phyloP scores from a whole-genome alignment of 2,113 vertebrate species.

The Rhea americana region DNA sequence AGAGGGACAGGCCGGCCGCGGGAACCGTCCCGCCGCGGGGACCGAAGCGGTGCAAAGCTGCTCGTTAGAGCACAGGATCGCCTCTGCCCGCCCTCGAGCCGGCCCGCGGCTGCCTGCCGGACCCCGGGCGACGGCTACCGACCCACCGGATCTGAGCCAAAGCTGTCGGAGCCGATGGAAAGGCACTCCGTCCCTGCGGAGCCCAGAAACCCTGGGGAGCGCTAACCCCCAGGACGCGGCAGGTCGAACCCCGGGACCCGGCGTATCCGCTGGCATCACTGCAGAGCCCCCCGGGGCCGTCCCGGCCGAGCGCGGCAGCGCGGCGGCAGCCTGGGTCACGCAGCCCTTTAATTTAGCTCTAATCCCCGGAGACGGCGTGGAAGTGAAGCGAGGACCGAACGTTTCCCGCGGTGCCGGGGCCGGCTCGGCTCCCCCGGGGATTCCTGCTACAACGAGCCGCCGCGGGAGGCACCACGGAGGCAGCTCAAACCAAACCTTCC shows the following conservation, averaged over 20 bases:
- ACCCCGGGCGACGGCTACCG: too few species aligned
- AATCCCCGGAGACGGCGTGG: rapidly evolving
- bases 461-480: constrained; percentile 1
- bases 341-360: background rate
- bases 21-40: too few species aligned
- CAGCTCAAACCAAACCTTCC: background rate
- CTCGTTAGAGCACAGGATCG: too few species aligned
- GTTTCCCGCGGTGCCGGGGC: background rate
- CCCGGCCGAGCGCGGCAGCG: too few species aligned
- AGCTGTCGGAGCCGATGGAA: background rate
- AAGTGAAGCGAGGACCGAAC: background rate
- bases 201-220: background rate
- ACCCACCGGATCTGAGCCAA: background rate
- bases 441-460: constrained; percentile 22
- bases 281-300: too few species aligned
- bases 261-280: too few species aligned
- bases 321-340: too few species aligned
- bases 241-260: too few species aligned
- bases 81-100: background rate
- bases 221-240: too few species aligned
- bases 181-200: background rate
- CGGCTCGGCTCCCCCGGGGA: background rate
- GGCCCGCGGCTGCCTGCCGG: too few species aligned
- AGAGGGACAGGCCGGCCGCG: background rate
- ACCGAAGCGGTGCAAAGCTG: too few species aligned